These are phyloP conservation scores for Linepithema humile DNA, from an alignment of 1,140 invertebrate genomes.

Conservation along the genomic window DNA sequence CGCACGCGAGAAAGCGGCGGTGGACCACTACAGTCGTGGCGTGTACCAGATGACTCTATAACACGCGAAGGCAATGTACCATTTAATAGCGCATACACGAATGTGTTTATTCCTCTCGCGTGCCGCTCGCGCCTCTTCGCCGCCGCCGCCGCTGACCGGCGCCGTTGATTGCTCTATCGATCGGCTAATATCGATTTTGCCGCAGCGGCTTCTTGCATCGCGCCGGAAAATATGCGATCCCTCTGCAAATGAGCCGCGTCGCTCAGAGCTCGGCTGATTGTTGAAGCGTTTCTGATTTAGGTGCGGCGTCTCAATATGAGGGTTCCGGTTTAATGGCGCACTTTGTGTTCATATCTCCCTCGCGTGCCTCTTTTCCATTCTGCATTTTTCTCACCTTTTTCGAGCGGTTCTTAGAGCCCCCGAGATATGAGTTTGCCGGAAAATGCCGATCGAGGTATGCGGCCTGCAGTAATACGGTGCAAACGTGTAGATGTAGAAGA, in stretches of 20 bases:
- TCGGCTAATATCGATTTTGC: slow-evolving; percentile 18
- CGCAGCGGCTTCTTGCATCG: background rate
- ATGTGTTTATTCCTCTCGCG: slow-evolving; percentile 34
- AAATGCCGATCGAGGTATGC: slow-evolving; percentile 4
- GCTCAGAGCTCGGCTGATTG: background rate
- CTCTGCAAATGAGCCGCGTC: background rate
- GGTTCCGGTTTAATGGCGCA: background rate
- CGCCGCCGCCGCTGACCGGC: slow-evolving; percentile 6
- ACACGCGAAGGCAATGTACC: slow-evolving; percentile 44
- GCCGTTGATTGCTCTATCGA: slow-evolving; percentile 35
- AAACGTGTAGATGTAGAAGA: background rate
- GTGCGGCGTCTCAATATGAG: background rate
- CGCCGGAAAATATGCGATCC: background rate
- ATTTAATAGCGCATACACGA: slow-evolving; percentile 66
- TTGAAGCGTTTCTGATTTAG: slow-evolving; percentile 8
- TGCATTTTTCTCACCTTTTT: background rate
- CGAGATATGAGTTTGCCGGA: slow-evolving; percentile 5
- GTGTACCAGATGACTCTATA: slow-evolving; percentile 48
- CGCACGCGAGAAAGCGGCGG: slow-evolving; percentile 8
- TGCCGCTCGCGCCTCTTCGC: slow-evolving; percentile 24
- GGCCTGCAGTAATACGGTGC: background rate
- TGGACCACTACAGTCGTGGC: slow-evolving; percentile 49
- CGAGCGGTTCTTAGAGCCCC: background rate
- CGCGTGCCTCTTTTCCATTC: background rate
- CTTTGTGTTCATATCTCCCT: background rate